Conservation (phyloP, 2,113 vertebrate species). For the Tetrao urogallus region DNA sequence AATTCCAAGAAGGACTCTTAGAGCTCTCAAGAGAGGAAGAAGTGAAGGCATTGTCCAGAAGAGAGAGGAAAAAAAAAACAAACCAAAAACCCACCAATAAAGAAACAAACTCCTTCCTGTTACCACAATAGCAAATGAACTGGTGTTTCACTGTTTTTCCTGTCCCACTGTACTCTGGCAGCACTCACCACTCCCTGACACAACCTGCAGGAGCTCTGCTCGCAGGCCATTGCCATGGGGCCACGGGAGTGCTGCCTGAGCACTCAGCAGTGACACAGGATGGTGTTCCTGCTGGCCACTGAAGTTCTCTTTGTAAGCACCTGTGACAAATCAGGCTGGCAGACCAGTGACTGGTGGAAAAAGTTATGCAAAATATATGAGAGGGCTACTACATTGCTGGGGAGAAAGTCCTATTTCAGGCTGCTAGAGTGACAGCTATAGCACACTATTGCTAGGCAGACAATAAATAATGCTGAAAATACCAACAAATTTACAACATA, state of each 20-base stretch:
- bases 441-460: slow-evolving; percentile 42
- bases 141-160: background rate
- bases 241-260: background rate
- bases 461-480: slow-evolving; percentile 63
- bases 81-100: background rate
- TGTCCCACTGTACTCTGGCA: background rate
- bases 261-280: background rate
- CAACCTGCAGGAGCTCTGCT: background rate
- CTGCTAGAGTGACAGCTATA: slow-evolving; percentile 67
- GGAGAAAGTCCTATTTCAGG: slow-evolving; percentile 73
- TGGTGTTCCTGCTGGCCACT: background rate
- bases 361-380: slow-evolving; percentile 68
- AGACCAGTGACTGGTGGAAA: slow-evolving; percentile 46
- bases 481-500: slow-evolving; percentile 17
- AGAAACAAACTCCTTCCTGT: background rate
- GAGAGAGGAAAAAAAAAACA: background rate
- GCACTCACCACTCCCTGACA: background rate
- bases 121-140: rapidly evolving
- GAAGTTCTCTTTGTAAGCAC: background rate
- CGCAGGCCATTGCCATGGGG: rapidly evolving
- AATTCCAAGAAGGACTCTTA: rapidly evolving
- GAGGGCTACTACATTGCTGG: slow-evolving; percentile 45
- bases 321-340: slow-evolving; percentile 31
- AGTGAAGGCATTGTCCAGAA: background rate
- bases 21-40: background rate